Evolutionary conservation across 2,888 invertebrate genomes (phyloP), one percentile per base, ranked within the genome.

Genomic region (Drosophila paramelanica): DNA sequence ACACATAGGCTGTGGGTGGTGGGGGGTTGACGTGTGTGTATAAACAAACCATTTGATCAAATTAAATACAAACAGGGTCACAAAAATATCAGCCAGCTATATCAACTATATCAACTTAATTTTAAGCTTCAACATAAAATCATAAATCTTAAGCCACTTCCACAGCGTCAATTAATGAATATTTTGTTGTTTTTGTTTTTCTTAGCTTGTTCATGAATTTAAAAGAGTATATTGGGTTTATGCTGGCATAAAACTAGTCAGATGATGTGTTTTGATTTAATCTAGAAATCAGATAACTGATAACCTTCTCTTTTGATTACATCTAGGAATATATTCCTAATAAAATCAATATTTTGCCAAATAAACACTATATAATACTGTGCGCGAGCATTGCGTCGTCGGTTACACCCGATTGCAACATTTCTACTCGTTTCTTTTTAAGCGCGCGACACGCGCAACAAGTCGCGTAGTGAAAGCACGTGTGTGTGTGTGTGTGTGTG

Each of bases 121-220:
- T 78, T 66, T 58, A 73, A 78, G 78, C 81, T 71, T 62, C 78
- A 80, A 80, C 86, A 86, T 82, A 83, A 82, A 67, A 67, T 68
- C 82, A 76, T 85, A 83, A 85, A 83, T 83, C 82, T 79, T 68
- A 36, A n/a, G 68, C 43, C 78, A 42, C 70, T 46, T 53, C 60
- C 62, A 55, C 42, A 49, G 66, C 49, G 41, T 49, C 59, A 65
- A 82, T 82, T 79, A 85, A 82, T 70, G 68, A 85, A 77, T 41
- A 25, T 13, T 36, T 36, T 13, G 31, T 36, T 36, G 36, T 36
- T 36, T 11, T 36, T 36, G 4, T 10, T 36, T 13, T 36, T 11
- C 1, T 2, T 3, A 2, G 3, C 11, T 33, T 10, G 11, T 11
- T 33, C 27, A 27, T 8, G 8, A 27, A 27, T 2, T 27, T 7